A percentile compares a stretch with the other conserved stretches of the same genome.
Evolutionary conservation across 2,797 vertebrate species (phyloP).

Genomic region (Coranthus polyacanthus): DNA sequence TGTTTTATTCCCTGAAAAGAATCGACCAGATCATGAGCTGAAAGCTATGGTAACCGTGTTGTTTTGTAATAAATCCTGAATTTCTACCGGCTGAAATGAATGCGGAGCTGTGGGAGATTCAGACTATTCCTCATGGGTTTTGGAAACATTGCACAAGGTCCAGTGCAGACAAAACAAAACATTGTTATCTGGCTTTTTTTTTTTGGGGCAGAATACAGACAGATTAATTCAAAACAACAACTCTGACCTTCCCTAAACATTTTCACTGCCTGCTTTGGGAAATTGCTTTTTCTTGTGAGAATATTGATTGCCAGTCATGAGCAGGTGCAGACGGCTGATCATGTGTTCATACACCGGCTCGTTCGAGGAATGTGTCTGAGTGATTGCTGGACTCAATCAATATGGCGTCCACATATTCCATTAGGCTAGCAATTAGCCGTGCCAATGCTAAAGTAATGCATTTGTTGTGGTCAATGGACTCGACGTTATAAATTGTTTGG

Average conservation of each 20-base stretch:
- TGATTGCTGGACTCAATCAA: conserved; percentile 75
- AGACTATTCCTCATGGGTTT: conserved; percentile 8
- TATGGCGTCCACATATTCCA: conserved; percentile 78
- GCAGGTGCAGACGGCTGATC: conserved; percentile 52
- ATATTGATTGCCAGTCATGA: conserved; percentile 53
- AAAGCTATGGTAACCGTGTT: not conserved
- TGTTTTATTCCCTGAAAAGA: conserved; percentile 4
- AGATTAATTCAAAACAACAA: conserved; percentile 32
- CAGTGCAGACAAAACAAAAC: conserved; percentile 26
- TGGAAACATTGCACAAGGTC: conserved; percentile 9
- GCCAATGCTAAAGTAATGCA: conserved; percentile 73
- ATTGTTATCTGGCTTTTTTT: conserved; percentile 5
- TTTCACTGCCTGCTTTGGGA: conserved; percentile 36
- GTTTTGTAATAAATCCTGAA: conserved; percentile 9
- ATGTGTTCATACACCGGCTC: conserved; percentile 59
- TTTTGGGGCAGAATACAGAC: conserved; percentile 1
- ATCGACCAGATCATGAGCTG: not conserved
- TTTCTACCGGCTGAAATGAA: not conserved
- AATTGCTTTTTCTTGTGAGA: conserved; percentile 48
- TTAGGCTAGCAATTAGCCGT: conserved; percentile 79
- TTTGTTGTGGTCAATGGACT: conserved; percentile 73
- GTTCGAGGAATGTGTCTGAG: conserved; percentile 70
- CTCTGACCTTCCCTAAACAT: conserved; percentile 37
- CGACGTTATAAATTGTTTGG: conserved; percentile 75
- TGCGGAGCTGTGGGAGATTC: not conserved